A percentile compares a stretch with the other conserved stretches of the same genome.
These are phyloP conservation scores for Ditula angustiorana DNA, from an alignment of 2,888 invertebrate genomes.

Conservation along the genomic window DNA sequence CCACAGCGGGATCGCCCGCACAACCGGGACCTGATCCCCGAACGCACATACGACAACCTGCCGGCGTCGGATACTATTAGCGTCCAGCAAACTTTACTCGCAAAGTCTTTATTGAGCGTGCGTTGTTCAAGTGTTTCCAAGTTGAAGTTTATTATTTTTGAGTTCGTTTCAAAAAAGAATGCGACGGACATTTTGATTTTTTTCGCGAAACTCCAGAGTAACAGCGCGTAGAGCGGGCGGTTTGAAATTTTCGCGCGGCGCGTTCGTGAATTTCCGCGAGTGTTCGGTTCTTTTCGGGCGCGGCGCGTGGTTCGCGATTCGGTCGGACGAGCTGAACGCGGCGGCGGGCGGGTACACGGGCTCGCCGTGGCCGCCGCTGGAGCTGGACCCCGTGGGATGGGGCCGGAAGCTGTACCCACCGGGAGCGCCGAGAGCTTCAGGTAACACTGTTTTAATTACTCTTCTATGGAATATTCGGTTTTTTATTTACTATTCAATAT, in stretches of 20 bases:
- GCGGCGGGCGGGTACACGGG: slow-evolving; percentile 91
- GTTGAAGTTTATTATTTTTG: slow-evolving; percentile 14
- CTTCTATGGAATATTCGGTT: too few species aligned
- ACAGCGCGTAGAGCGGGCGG: neutral
- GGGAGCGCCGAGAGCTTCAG: slow-evolving; percentile 88
- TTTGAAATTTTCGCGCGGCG: slow-evolving; percentile 36
- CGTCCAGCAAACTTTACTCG: slow-evolving; percentile 37
- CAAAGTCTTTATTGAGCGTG: slow-evolving; percentile 7
- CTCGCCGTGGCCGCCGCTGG: slow-evolving; percentile 92
- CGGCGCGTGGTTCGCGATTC: slow-evolving; percentile 84
- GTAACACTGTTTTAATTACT: slow-evolving; percentile 51
- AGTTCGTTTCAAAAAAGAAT: slow-evolving; percentile 7
- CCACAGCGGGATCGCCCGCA: slow-evolving; percentile 85
- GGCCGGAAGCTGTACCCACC: slow-evolving; percentile 92
- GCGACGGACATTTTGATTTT: slow-evolving; percentile 31
- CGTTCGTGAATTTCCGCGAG: slow-evolving; percentile 64
- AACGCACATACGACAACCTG: slow-evolving; percentile 81
- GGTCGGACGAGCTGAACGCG: slow-evolving; percentile 91
- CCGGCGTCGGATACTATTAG: slow-evolving; percentile 66
- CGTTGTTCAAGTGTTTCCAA: slow-evolving; percentile 15
- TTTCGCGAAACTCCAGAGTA: neutral
- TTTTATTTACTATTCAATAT: neutral
- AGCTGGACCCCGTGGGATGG: slow-evolving; percentile 92
- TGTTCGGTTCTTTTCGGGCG: slow-evolving; percentile 71
- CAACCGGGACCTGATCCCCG: slow-evolving; percentile 82